Evolutionary conservation across 2,113 vertebrate species (phyloP).

Genomic region (Geococcyx californianus): DNA sequence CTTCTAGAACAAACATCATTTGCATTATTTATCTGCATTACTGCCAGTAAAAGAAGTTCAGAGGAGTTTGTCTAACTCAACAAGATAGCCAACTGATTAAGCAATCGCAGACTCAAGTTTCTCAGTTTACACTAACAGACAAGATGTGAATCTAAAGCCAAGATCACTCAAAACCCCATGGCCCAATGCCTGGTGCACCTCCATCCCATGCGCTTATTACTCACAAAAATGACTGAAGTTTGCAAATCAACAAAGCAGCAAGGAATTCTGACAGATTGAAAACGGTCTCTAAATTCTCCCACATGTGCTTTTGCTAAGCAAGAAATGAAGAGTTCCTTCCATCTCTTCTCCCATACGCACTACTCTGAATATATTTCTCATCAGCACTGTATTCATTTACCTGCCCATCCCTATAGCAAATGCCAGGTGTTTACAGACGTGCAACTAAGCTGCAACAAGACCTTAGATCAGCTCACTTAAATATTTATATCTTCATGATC

Average conservation of each 20-base stretch:
- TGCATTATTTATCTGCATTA: background rate
- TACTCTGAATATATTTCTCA: background rate
- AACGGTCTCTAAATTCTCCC: background rate
- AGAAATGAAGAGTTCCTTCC: background rate
- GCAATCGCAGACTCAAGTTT: background rate
- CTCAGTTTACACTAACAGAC: background rate
- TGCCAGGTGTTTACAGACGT: background rate
- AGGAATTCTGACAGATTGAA: background rate
- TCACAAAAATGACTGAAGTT: background rate
- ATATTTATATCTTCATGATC: too few species aligned
- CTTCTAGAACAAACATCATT: constrained; percentile 12
- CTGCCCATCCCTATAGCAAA: background rate
- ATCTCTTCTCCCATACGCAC: background rate
- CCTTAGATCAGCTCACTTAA: background rate
- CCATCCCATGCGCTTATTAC: background rate
- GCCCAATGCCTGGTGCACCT: background rate
- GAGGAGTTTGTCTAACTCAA: background rate
- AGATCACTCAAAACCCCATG: background rate
- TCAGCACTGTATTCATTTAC: background rate
- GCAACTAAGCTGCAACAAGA: background rate
- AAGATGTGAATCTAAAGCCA: background rate
- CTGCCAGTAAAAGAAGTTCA: background rate
- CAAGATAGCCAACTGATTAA: background rate
- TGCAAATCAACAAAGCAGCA: background rate
- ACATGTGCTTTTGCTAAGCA: background rate